These are phyloP conservation scores for Callospermophilus lateralis DNA, from an alignment of 2,113 vertebrate species.

Conservation along the genomic window DNA sequence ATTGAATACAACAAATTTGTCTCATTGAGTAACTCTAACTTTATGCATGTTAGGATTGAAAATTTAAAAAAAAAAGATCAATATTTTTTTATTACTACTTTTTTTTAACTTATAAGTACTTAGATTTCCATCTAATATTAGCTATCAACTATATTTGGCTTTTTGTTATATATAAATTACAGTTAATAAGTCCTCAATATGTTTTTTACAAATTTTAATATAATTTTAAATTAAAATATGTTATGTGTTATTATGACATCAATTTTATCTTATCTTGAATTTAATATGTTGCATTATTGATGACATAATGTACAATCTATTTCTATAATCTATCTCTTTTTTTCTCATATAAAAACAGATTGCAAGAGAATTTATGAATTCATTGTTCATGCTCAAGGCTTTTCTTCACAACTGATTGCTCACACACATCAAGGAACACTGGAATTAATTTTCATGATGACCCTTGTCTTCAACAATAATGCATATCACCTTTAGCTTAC, in stretches of 20 bases:
- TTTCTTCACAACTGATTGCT: conserved; percentile 39
- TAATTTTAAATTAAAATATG: not conserved
- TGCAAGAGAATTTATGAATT: conserved; percentile 68
- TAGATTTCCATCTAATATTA: not conserved
- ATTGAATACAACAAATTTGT: not conserved
- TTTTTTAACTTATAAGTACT: not conserved
- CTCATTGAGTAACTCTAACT: not conserved
- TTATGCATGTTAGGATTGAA: not conserved
- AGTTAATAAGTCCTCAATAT: not conserved
- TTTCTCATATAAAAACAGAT: conserved; percentile 60
- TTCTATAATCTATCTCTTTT: conserved; percentile 49
- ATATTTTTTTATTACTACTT: not conserved
- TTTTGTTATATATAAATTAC: not conserved
- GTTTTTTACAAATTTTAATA: not conserved
- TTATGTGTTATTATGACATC: not conserved
- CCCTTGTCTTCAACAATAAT: conserved; percentile 51
- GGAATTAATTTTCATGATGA: conserved; percentile 61
- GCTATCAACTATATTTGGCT: not conserved
- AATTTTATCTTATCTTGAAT: not conserved
- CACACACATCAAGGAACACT: conserved; percentile 35
- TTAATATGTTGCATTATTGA: conserved; percentile 38
- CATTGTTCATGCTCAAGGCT: conserved; percentile 42
- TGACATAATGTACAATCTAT: not conserved
- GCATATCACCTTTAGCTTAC: conserved; percentile 58
- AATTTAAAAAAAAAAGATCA: not conserved